These are phyloP conservation scores for Drosophila subpulchrella DNA, from an alignment of 1,140 invertebrate genomes.

Conservation along the genomic window DNA sequence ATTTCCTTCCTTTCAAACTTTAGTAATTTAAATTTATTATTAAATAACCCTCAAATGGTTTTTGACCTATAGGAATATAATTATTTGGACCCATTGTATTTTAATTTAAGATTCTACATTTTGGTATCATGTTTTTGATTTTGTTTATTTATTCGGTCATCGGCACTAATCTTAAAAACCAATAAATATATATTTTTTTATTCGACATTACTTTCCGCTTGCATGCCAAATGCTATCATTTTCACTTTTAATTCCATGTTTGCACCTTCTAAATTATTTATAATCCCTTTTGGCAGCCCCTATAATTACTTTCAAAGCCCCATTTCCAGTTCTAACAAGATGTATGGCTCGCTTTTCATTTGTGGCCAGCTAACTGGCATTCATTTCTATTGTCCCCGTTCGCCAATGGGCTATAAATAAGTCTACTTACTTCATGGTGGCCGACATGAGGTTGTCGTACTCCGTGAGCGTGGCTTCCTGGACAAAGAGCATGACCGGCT, in stretches of 20 bases:
- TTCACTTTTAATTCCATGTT: not conserved
- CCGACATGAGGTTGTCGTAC: constrained; percentile 93
- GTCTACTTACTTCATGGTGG: constrained; percentile 89
- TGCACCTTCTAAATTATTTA: not conserved
- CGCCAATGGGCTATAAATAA: constrained; percentile 17
- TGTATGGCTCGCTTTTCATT: not conserved
- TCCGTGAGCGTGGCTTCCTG: constrained; percentile 93
- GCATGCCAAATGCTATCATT: not conserved
- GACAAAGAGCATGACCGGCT: constrained; percentile 94
- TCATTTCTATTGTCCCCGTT: not conserved
- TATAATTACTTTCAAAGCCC: not conserved
- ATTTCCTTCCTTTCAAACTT: no score
- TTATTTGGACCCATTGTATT: no score
- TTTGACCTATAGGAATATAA: no score
- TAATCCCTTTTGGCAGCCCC: not conserved
- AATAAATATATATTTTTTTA: not conserved
- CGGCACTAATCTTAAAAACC: not conserved
- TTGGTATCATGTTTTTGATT: not conserved
- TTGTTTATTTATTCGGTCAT: not conserved
- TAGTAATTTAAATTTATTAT: no score
- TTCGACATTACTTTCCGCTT: not conserved
- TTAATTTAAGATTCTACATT: no score
- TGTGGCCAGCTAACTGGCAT: not conserved
- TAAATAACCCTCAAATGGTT: no score
- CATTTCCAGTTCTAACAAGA: not conserved